Base-by-base conservation (phyloP, 1,140 invertebrate species). In the Dryas iulia region DNA sequence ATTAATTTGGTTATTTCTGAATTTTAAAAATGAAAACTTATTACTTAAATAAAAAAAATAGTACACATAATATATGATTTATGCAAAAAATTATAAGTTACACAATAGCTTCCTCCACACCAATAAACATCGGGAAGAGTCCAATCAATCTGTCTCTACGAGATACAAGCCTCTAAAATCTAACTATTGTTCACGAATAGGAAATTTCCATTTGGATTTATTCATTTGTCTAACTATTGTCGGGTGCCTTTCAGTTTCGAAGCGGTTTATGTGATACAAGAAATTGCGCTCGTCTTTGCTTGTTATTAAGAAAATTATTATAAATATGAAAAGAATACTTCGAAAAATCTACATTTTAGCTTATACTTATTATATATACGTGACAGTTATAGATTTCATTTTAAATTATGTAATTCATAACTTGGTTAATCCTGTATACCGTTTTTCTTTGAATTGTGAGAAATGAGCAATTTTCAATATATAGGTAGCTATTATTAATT, bases 201-300 rank as follows among this genome's bases (percentile, higher is more conserved):
- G 86, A 90, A 88, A 89, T 90, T 91, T 90, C 89, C 86, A 90
- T 90, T 91, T 82, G 86, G 82, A 91, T 90, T 91, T 91, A 90
- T 91, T 90, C 89, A 91, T 91, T 91, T 91, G 89, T 91, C 83
- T 90, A 91, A 89, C 89, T 86, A 89, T 91, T 91, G 87, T 91
- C 84, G 83, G 84, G 64, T 76, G 74, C 78, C 78, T 79, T 79
- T 78, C 81, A 75, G 79, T 84, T 84, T 78, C 74, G 82, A 59
- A 69, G 66, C 60, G 64, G 39, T 56, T 54, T 57, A 66, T 52
- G 58, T 66, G 21, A 58, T 66, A 58, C 57, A 21, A 14, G 3
- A 12, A 10, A 26, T 59, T 23, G 26, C 28, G 6, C 60, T 35
- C 10, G 25, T 53, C 33, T 59, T 59, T 8, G 7, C 14, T 54